These are phyloP conservation scores for Pentamera pediparva DNA, from an alignment of 53 echinoderm and acorn worm species.

Conservation along the genomic window DNA sequence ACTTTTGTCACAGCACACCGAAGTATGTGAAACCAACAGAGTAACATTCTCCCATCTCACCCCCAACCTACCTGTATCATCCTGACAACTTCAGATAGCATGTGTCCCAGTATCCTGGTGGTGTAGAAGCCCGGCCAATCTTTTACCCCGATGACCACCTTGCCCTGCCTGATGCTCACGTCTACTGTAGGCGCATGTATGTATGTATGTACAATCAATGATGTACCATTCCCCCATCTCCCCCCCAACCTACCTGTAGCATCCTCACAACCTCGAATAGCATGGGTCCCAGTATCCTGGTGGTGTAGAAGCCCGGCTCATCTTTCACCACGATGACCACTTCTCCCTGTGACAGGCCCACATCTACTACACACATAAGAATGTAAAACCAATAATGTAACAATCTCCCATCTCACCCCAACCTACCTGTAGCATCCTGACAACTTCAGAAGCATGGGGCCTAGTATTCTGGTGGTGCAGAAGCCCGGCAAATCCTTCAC, in stretches of 20 bases:
- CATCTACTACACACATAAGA: conserved; percentile 81
- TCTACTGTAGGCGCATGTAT: conserved; percentile 89
- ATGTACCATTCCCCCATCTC: conserved; percentile 94
- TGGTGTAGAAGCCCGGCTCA: conserved; percentile 96
- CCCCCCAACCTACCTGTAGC: conserved; percentile 96
- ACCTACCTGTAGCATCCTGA: conserved; percentile 86
- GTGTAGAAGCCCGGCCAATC: conserved; percentile 98
- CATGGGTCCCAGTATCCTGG: conserved; percentile 63
- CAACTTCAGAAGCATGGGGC: conserved; percentile 83
- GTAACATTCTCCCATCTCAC: too few relatives aligned
- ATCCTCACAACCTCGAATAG: conserved; percentile 76
- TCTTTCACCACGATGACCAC: conserved; percentile 91
- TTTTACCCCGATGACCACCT: conserved; percentile 86
- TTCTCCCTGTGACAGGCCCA: conserved; percentile 90
- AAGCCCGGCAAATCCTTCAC: conserved; percentile 95
- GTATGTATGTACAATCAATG: conserved; percentile 87
- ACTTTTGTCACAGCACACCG: too few relatives aligned
- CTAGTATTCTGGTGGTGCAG: conserved; percentile 94
- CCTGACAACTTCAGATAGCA: conserved; percentile 82
- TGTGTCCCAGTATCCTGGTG: conserved; percentile 84
- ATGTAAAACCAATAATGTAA: too few relatives aligned
- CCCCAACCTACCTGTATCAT: conserved; percentile 94
- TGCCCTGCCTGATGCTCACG: conserved; percentile 90
- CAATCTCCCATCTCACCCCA: too few relatives aligned
- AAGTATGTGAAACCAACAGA: too few relatives aligned